Conservation (phyloP, 2,797 vertebrate species). For the Acropternis orthonyx region DNA sequence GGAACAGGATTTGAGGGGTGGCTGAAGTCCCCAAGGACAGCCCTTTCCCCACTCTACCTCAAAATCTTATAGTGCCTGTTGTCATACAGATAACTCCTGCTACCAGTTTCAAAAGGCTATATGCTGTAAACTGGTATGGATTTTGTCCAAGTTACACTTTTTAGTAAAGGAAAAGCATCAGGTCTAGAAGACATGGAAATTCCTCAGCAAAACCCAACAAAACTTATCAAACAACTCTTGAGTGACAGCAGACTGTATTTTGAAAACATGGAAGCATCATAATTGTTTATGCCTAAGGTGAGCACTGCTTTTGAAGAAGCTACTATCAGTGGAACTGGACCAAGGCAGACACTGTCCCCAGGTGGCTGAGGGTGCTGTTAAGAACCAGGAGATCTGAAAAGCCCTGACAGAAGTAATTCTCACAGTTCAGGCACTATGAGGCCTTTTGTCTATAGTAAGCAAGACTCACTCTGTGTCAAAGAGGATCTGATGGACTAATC, state of each 20-base stretch:
- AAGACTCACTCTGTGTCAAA: not conserved
- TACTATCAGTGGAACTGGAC: not conserved
- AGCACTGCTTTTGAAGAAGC: not conserved
- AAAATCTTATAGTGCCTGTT: not conserved
- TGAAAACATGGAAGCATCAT: not conserved
- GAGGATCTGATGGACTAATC: not conserved
- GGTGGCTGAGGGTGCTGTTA: not conserved
- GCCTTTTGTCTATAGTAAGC: not conserved
- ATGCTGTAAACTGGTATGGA: not conserved
- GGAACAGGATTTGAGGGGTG: not conserved
- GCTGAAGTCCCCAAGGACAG: not conserved
- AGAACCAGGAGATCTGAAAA: not conserved
- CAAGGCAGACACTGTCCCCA: fast-evolving
- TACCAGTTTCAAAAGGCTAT: not conserved
- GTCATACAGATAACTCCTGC: not conserved
- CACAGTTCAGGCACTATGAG: not conserved
- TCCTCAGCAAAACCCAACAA: not conserved
- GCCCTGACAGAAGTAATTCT: not conserved
- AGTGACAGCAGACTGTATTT: not conserved
- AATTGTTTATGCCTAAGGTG: not conserved
- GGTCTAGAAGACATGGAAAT: not conserved
- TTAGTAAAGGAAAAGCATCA: not conserved
- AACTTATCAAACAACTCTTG: not conserved
- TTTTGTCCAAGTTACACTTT: not conserved
- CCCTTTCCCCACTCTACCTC: not conserved